Conservation (phyloP, 2,113 vertebrate species). For the Gadus chalcogrammus region DNA sequence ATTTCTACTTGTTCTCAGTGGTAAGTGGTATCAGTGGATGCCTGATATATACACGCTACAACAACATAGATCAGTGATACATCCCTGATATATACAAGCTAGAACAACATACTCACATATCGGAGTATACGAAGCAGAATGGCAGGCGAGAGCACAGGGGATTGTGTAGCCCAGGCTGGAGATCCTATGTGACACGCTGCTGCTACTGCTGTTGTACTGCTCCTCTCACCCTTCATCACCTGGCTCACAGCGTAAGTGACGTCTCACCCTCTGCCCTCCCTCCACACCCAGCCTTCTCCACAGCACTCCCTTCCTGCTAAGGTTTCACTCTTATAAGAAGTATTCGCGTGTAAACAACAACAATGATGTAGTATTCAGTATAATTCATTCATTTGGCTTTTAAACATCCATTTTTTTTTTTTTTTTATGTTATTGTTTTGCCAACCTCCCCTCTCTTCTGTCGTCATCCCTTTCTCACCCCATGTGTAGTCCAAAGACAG, state of each 20-base stretch:
- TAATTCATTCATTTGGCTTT: conserved; percentile 20
- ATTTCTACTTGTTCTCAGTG: no score
- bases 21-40: no score
- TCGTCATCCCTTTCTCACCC: conserved; percentile 64
- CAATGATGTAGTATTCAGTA: no score
- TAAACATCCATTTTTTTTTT: conserved; percentile 18
- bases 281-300: conserved; percentile 21
- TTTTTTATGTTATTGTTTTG: conserved; percentile 52
- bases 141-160: background rate
- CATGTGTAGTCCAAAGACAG: conserved; percentile 83
- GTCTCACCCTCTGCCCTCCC: conserved; percentile 6
- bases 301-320: background rate
- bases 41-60: no score
- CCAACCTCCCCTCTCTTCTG: conserved; percentile 46
- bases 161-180: background rate
- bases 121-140: no score
- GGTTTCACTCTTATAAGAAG: conserved; percentile 9
- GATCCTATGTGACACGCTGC: background rate
- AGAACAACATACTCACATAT: no score
- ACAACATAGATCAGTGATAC: no score
- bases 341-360: conserved; percentile 14
- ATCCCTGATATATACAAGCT: no score
- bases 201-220: conserved; percentile 2
- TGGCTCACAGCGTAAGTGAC: conserved; percentile 18
- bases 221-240: conserved; percentile 13